phyloP scores from a whole-genome alignment of 2,113 vertebrate genomes.

The Myxocyprinus asiaticus region DNA sequence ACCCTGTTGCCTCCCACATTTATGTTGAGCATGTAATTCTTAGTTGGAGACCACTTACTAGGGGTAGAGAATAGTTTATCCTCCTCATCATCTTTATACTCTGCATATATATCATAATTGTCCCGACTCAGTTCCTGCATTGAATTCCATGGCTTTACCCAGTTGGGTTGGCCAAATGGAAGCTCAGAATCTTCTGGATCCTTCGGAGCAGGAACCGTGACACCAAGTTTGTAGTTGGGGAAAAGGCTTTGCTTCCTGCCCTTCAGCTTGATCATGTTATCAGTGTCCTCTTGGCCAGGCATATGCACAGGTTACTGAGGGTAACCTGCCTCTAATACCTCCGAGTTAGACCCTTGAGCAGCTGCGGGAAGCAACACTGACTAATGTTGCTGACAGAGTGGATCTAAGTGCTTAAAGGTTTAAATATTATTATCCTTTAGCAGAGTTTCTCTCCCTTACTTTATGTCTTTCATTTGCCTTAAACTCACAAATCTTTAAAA shows the following conservation, averaged over 20 bases:
- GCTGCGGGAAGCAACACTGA: constrained; percentile 52
- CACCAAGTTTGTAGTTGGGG: constrained; percentile 67
- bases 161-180: constrained; percentile 48
- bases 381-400: constrained; percentile 80
- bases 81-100: constrained; percentile 71
- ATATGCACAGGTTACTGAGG: constrained; percentile 21
- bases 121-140: constrained; percentile 74
- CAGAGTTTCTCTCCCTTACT: constrained; percentile 64
- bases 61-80: constrained; percentile 1
- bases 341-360: not conserved
- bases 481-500: constrained; percentile 48
- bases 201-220: constrained; percentile 12
- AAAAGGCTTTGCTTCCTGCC: constrained; percentile 72
- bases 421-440: constrained; percentile 81
- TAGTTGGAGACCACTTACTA: constrained; percentile 47
- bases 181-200: constrained; percentile 57
- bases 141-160: constrained; percentile 74
- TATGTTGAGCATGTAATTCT: constrained; percentile 78
- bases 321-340: constrained; percentile 21
- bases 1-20: constrained; percentile 88
- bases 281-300: not conserved
- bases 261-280: constrained; percentile 68
- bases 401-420: constrained; percentile 80
- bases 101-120: constrained; percentile 72
- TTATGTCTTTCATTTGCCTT: constrained; percentile 44